Base-by-base conservation (phyloP, 1,140 invertebrate genomes). In the Pseudomyrmex concolor region DNA sequence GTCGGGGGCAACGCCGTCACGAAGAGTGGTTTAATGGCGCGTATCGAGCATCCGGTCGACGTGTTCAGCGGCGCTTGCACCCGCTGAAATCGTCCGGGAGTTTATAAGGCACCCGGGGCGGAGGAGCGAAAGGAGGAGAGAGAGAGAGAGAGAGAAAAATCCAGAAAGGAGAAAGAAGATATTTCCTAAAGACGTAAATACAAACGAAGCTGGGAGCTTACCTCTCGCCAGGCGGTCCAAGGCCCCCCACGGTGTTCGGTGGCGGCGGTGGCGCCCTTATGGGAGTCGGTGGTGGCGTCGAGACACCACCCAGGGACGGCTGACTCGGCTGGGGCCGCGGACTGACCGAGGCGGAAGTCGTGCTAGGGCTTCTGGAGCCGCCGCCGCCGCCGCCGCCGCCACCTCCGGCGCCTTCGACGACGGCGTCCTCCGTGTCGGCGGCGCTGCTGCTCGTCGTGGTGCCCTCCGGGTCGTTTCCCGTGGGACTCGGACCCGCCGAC, bases 151-250 rank as follows among this genome's bases (percentile, higher is more conserved):
- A 68, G 22, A 57, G 62, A 60, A 12, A 48, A 72, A 54, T 8
- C 10, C 34, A 66, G 34, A 73, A 59, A 74, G 84, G 60, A 84
- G 83, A 83, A 83, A 84, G 84, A 89, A 74, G 93, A 93, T 93
- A 92, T 93, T 93, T 93, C 92, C 92, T 92, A 90, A 91, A 91
- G 92, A 89, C 92, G 92, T 93, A 93, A 93, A 93, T 92, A 93
- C 88, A 84, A 87, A 91, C 86, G 88, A 90, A 86, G 89, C 86
- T 92, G 89, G 90, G 90, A 91, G 90, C 92, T 93, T 90, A 94
- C 94, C 92, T 94, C 92, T 92, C 92, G 60, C 89, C 87, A 89
- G 93, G 92, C 60, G 92, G 91, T 89, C 91, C 91, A 12, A 92
- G 90, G 84, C 91, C 89, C 81, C 90, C 91, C 43, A 88, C 88